Conservation (phyloP, 2,113 vertebrate genomes). For the Salvelinus alpinus region DNA sequence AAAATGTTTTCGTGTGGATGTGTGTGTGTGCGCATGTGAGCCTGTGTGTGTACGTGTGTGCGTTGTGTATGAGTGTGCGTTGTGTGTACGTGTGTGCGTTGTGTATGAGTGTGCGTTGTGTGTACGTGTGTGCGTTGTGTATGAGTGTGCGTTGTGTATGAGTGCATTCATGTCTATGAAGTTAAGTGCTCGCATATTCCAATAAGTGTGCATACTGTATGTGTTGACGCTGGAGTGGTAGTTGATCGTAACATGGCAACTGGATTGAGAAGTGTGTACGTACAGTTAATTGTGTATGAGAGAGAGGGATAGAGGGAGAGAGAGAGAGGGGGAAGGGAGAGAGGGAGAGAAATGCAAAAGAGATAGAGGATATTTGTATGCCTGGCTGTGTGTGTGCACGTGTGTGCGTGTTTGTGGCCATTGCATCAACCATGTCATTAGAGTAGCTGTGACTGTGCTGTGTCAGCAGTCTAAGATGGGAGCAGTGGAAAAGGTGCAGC, state of each 20-base stretch:
- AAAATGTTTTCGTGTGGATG: neutral
- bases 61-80: neutral
- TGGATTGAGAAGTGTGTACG: constrained; percentile 6
- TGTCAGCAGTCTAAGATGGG: neutral
- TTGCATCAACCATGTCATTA: neutral
- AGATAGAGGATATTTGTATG: neutral
- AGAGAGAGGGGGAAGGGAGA: neutral
- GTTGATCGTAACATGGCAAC: neutral
- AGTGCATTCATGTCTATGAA: too few relatives aligned
- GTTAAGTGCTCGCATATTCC: neutral
- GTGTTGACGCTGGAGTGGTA: neutral
- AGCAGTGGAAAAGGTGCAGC: neutral
- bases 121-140: too few relatives aligned
- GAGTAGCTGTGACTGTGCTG: neutral
- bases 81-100: too few relatives aligned
- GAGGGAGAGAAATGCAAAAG: neutral
- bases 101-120: too few relatives aligned
- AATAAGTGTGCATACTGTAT: neutral
- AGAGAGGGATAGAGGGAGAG: neutral
- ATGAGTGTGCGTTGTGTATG: too few relatives aligned
- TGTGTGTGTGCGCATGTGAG: neutral
- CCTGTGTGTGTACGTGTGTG: neutral
- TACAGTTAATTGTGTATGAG: neutral
- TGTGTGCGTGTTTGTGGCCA: neutral
- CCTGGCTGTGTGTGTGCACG: neutral